A percentile compares a stretch with the other conserved stretches of the same genome.
Evolutionary conservation across 2,888 invertebrate species (phyloP).

Genomic region (Acrobasis repandana): DNA sequence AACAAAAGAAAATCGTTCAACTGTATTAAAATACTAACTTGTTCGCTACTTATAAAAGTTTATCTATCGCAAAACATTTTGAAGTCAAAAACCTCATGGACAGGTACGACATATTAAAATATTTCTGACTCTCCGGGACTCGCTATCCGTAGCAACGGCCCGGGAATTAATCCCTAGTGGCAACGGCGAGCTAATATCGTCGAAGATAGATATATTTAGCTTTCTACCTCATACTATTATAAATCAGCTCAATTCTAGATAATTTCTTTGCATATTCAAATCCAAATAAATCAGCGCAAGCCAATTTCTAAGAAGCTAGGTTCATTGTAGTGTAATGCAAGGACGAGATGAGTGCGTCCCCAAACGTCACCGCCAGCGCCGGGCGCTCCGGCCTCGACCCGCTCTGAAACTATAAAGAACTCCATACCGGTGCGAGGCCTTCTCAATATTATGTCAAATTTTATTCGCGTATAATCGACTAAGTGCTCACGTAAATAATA

Average conservation of each 20-base stretch:
- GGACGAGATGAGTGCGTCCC: constrained; percentile 3
- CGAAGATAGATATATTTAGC: not conserved
- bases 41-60: not conserved
- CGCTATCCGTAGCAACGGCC: constrained; percentile 14
- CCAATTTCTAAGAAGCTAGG: not conserved
- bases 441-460: constrained; percentile 10
- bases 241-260: not conserved
- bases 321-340: not conserved
- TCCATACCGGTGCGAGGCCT: not conserved
- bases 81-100: not conserved
- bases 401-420: not conserved
- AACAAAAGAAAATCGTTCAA: not conserved
- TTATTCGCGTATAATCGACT: constrained; percentile 5
- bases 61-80: not conserved
- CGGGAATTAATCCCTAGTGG: constrained; percentile 20
- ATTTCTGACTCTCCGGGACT: constrained; percentile 1
- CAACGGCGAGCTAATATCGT: constrained; percentile 3
- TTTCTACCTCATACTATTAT: not conserved
- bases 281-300: not conserved
- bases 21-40: not conserved
- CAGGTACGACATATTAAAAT: not conserved
- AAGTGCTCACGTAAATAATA: constrained; percentile 11
- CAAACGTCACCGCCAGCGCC: constrained; percentile 14
- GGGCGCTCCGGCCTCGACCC: constrained; percentile 1
- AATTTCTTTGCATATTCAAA: not conserved